Percentiles rank a stretch among this genome's conserved stretches.
Evolutionary conservation across 2,888 invertebrate species (phyloP).

Genomic region (Rapana venosa): DNA sequence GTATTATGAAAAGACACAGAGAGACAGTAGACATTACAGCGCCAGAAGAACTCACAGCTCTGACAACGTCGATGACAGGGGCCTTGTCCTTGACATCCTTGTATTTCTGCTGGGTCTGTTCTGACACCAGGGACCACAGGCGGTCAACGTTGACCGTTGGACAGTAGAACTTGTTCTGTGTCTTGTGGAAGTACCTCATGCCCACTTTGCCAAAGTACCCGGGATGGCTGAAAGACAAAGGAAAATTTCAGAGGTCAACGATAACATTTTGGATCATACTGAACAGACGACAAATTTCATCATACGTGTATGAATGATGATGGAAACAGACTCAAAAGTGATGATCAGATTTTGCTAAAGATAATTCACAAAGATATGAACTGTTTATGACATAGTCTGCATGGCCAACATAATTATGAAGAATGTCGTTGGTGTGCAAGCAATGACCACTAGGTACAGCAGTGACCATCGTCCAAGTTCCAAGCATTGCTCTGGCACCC

Average conservation of each 20-base stretch:
- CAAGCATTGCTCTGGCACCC: slow-evolving; percentile 24
- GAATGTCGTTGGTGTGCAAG: slow-evolving; percentile 25
- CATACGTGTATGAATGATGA: too few relatives aligned
- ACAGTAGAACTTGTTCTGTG: slow-evolving; percentile 93
- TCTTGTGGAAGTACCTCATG: slow-evolving; percentile 98
- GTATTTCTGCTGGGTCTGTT: slow-evolving; percentile 91
- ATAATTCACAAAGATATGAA: too few relatives aligned
- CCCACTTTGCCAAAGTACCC: slow-evolving; percentile 99
- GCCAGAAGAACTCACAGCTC: slow-evolving; percentile 87
- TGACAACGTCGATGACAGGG: slow-evolving; percentile 97
- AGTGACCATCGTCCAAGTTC: slow-evolving; percentile 33
- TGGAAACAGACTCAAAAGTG: too few relatives aligned
- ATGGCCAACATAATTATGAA: neutral
- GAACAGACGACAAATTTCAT: too few relatives aligned
- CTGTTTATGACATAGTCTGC: too few relatives aligned
- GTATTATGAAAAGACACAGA: too few relatives aligned
- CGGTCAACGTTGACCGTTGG: slow-evolving; percentile 97
- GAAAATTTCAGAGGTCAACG: too few relatives aligned
- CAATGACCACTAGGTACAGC: neutral
- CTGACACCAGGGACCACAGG: slow-evolving; percentile 96
- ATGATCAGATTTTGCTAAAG: too few relatives aligned
- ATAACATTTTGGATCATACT: too few relatives aligned
- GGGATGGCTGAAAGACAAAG: slow-evolving; percentile 82
- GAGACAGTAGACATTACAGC: too few relatives aligned
- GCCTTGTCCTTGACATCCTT: slow-evolving; percentile 89